phyloP scores from a whole-genome alignment of 2,113 vertebrate genomes.

The Phalacrocorax pelagicus region DNA sequence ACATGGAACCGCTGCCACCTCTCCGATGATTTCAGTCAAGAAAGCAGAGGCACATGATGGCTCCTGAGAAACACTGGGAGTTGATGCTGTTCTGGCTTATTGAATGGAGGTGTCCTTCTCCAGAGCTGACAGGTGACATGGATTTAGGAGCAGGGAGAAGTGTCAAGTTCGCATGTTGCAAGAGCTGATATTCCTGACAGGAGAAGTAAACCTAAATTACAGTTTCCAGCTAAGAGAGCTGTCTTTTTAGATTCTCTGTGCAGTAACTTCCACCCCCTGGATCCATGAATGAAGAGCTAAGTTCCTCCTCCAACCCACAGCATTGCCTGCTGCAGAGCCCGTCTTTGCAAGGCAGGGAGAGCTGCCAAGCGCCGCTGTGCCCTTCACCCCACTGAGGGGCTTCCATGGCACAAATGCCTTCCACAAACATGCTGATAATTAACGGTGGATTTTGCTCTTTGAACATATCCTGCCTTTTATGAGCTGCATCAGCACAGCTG shows the following conservation, averaged over 20 bases:
- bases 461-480: not conserved
- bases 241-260: not conserved
- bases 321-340: fast-evolving
- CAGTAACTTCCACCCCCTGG: not conserved
- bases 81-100: not conserved
- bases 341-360: not conserved
- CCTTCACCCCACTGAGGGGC: not conserved
- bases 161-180: not conserved
- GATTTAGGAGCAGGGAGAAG: not conserved
- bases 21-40: not conserved
- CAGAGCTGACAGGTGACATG: not conserved
- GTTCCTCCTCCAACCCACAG: not conserved
- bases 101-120: not conserved
- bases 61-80: not conserved
- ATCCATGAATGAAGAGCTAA: not conserved
- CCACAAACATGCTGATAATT: not conserved
- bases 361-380: not conserved
- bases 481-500: not conserved
- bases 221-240: not conserved
- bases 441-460: constrained; percentile 16
- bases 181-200: not conserved
- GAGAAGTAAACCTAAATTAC: not conserved
- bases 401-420: not conserved
- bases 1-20: not conserved
- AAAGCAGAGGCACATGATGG: not conserved